phyloP scores from a whole-genome alignment of 2,113 vertebrate species.

The Oncorhynchus tshawytscha region DNA sequence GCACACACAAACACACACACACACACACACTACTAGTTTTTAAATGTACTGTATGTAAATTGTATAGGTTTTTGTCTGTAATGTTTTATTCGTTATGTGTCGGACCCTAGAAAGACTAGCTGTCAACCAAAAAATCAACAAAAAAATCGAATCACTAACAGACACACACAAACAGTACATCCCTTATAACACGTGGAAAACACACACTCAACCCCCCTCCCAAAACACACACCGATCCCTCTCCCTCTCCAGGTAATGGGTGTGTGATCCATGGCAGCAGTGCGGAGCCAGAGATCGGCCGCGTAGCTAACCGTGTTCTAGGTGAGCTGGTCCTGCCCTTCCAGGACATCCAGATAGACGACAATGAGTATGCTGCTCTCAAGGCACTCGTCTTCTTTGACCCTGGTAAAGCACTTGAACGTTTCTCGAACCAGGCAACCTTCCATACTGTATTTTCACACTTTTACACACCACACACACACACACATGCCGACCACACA shows the following conservation, averaged over 20 bases:
- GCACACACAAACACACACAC: too few species aligned
- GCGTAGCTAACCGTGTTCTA: slow-evolving; percentile 89
- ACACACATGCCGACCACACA: too few species aligned
- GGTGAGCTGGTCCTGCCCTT: slow-evolving; percentile 92
- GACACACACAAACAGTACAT: not conserved
- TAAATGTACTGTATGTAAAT: too few species aligned
- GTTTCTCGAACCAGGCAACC: not conserved
- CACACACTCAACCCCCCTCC: not conserved
- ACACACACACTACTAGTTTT: too few species aligned
- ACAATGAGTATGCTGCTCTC: slow-evolving; percentile 92
- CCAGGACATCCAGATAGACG: slow-evolving; percentile 96
- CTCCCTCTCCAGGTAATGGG: slow-evolving; percentile 81
- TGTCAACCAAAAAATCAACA: too few species aligned
- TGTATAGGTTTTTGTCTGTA: too few species aligned
- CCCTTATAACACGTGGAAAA: not conserved
- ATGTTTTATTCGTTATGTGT: too few species aligned
- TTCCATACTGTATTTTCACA: not conserved
- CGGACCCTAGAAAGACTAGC: too few species aligned
- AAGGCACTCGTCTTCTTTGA: slow-evolving; percentile 99
- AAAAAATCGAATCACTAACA: not conserved
- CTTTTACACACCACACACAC: not conserved
- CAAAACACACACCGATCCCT: not conserved
- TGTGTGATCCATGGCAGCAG: slow-evolving; percentile 89
- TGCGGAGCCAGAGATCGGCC: slow-evolving; percentile 84
- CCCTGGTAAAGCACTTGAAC: slow-evolving; percentile 77